These are phyloP conservation scores for Colletes collaris DNA, from an alignment of 2,888 invertebrate genomes.

Conservation along the genomic window DNA sequence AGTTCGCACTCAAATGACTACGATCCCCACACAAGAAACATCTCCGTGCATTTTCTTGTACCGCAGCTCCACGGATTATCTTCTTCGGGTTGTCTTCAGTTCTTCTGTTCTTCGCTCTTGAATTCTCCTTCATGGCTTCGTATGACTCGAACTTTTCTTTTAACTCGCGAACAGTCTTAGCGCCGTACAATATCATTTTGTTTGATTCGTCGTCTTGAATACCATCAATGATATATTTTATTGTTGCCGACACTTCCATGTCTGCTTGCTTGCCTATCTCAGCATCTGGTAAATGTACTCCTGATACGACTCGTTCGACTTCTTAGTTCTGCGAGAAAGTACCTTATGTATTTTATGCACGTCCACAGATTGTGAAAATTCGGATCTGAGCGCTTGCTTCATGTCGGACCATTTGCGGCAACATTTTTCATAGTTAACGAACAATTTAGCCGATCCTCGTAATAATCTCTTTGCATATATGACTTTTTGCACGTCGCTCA, in stretches of 20 bases:
- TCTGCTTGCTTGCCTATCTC: conserved; percentile 28
- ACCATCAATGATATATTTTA: conserved; percentile 52
- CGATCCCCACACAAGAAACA: too few relatives aligned
- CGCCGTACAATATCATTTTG: conserved; percentile 47
- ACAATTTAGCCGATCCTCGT: conserved; percentile 2
- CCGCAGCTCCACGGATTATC: too few relatives aligned
- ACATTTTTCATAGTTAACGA: neutral
- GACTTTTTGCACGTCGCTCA: neutral
- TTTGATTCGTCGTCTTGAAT: conserved; percentile 40
- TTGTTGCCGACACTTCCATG: conserved; percentile 38
- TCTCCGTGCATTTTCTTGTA: too few relatives aligned
- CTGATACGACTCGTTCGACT: conserved; percentile 2
- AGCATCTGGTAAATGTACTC: conserved; percentile 16
- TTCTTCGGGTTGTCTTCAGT: too few relatives aligned
- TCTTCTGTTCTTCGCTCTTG: conserved; percentile 27
- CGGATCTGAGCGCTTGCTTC: neutral
- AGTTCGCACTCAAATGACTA: too few relatives aligned
- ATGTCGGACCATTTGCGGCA: neutral
- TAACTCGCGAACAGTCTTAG: conserved; percentile 38
- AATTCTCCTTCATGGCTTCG: conserved; percentile 37
- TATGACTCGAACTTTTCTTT: conserved; percentile 41
- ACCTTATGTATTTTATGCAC: neutral
- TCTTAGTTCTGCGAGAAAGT: neutral
- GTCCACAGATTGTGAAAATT: neutral
- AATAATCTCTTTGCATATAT: conserved; percentile 2